Conservation (phyloP, 2,797 vertebrate genomes). For the Enteromius thamalakanensis region DNA sequence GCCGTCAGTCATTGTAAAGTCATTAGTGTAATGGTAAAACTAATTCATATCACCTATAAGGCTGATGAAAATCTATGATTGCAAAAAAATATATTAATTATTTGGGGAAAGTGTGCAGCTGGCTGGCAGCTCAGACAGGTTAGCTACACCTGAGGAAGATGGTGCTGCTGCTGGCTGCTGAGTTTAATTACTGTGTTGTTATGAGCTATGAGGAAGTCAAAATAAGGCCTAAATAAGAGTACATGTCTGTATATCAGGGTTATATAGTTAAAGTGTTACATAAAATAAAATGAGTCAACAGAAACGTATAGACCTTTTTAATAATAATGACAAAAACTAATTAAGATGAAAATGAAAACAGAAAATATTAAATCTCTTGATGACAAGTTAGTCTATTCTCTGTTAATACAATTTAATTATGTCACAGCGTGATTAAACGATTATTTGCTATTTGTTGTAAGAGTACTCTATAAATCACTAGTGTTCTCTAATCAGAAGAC, state of each 20-base stretch:
- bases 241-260: not conserved
- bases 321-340: not conserved
- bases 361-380: too few species aligned
- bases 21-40: conserved; percentile 62
- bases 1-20: conserved; percentile 60
- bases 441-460: not conserved
- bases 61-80: conserved; percentile 32
- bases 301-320: not conserved
- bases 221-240: not conserved
- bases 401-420: not conserved
- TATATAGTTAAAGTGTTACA: not conserved
- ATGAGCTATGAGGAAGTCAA: not conserved
- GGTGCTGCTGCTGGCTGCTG: not conserved
- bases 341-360: not conserved
- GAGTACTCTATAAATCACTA: too few species aligned
- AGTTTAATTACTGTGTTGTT: conserved; percentile 16
- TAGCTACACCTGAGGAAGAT: not conserved
- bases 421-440: not conserved
- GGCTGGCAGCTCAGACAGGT: conserved; percentile 38
- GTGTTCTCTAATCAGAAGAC: too few species aligned
- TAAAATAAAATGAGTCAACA: not conserved
- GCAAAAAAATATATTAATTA: conserved; percentile 34
- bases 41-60: conserved; percentile 41
- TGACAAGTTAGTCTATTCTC: too few species aligned
- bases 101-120: not conserved